A percentile compares a stretch with the other conserved stretches of the same genome.
phyloP scores from a whole-genome alignment of 1,140 invertebrate species.

The Augochlora pura region DNA sequence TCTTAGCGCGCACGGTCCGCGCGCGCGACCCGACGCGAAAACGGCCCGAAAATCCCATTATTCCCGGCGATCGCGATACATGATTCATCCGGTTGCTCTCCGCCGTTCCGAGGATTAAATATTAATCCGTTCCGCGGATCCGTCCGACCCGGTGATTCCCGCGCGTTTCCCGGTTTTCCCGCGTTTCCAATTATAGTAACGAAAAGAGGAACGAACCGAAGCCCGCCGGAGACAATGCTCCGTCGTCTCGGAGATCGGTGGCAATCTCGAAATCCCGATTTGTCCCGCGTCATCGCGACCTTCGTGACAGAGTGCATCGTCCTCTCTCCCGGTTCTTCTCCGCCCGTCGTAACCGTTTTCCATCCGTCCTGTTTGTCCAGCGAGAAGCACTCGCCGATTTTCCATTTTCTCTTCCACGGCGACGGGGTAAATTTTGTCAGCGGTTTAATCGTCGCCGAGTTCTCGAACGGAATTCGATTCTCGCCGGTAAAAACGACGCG shows the following conservation, averaged over 20 bases:
- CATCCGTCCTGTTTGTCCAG: neutral
- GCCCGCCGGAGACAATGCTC: conserved; percentile 8
- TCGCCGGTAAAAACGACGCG: neutral
- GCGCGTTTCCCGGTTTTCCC: neutral
- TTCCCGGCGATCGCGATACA: neutral
- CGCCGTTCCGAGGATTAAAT: conserved; percentile 8
- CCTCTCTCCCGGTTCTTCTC: conserved; percentile 14
- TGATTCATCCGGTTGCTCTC: neutral
- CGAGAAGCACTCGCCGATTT: neutral
- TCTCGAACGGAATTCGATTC: neutral
- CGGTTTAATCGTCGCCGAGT: neutral
- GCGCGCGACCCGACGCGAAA: no score
- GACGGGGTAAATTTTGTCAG: no score
- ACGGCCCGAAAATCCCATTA: neutral
- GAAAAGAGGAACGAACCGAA: neutral
- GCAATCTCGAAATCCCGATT: conserved; percentile 43
- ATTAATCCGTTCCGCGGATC: conserved; percentile 15
- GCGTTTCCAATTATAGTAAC: conserved; percentile 34
- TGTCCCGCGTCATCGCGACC: conserved; percentile 18
- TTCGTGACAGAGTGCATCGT: conserved; percentile 32
- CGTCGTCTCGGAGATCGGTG: conserved; percentile 23
- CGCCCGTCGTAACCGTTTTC: conserved; percentile 3
- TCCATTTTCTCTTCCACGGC: neutral
- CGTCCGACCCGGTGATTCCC: neutral
- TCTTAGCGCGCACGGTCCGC: neutral